Evolutionary conservation across 2,113 vertebrate species (phyloP), one percentile per base, ranked within the genome.

Genomic region (Chrysemys picta): DNA sequence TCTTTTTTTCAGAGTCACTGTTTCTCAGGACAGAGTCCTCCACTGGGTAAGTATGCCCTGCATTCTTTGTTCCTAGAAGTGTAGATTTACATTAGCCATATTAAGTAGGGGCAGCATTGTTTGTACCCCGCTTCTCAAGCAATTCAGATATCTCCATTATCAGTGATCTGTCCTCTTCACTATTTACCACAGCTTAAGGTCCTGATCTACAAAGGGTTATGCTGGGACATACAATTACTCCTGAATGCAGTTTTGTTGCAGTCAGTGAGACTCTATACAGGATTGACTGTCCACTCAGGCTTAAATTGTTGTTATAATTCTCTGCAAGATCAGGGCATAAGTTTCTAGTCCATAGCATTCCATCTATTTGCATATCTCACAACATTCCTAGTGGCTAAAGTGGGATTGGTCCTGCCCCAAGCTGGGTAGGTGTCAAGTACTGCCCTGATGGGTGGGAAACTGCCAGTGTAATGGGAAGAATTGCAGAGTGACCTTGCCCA

Each of bases 241-340:
- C 27, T 8, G 5, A 45, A 49, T 13, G 35, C 19, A 86, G 85
- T 80, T 42, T 47, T 9, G 47, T 10, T 38, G 65, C 19, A 72
- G 62, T n/a, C 62, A 35, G 29, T 62, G 62, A 57, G 35, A 16
- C 0, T 0, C 16, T 57, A 2, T 49, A 80, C 54, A 53, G 45
- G 85, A 89, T 47, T 62, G 2, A 72, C 69, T 25, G 62, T 69
- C 2, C 69, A 11, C 24, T 72, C 31, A 5, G 10, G 38, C 31
- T 14, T 47, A 4, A 53, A 85, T 29, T 72, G n/a, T 65, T 65
- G 27, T 59, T 79, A 45, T 25, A 52, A 3, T 1, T n/a, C 3
- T 81, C 65, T 81, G 17, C 54, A 88, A 85, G 50, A 56, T 6
- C 3, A 76, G 16, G 81, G 2, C 80, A 9, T 92, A 6, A 19